Conservation (phyloP, 2,888 invertebrate genomes). For the Drosophila anomalata region DNA sequence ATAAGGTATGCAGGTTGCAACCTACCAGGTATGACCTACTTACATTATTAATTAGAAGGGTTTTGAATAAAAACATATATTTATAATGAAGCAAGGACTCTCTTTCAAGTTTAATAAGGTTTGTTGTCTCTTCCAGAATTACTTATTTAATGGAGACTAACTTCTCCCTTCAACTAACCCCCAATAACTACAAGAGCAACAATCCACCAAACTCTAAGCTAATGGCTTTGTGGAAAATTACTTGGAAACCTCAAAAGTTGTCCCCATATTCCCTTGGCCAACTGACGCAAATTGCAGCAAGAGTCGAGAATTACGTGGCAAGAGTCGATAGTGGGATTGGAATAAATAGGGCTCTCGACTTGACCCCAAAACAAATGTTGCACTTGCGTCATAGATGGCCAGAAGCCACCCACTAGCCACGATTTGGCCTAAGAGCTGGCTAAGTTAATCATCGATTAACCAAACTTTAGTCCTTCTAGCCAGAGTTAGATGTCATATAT, state of each 20-base stretch:
- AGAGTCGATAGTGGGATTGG: conserved; percentile 33
- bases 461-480: not conserved
- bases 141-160: conserved; percentile 27
- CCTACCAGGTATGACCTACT: conserved; percentile 1
- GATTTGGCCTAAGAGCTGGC: conserved; percentile 1
- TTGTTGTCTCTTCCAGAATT: not conserved
- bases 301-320: conserved; percentile 28
- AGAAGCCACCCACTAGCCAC: conserved; percentile 16
- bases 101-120: too few relatives aligned
- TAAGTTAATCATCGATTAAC: conserved; percentile 23
- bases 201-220: conserved; percentile 6
- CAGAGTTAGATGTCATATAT: too few relatives aligned
- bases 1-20: conserved; percentile 61
- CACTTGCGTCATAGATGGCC: conserved; percentile 31
- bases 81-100: too few relatives aligned
- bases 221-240: conserved; percentile 48
- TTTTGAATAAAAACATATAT: too few relatives aligned
- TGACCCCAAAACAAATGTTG: conserved; percentile 22
- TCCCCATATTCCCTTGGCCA: conserved; percentile 29
- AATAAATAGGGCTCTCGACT: conserved; percentile 22
- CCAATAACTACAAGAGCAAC: not conserved
- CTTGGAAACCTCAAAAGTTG: conserved; percentile 56
- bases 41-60: too few relatives aligned
- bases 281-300: conserved; percentile 56
- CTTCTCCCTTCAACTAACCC: not conserved